Conservation (phyloP, 2,888 invertebrate genomes). For the Volucella inflata region DNA sequence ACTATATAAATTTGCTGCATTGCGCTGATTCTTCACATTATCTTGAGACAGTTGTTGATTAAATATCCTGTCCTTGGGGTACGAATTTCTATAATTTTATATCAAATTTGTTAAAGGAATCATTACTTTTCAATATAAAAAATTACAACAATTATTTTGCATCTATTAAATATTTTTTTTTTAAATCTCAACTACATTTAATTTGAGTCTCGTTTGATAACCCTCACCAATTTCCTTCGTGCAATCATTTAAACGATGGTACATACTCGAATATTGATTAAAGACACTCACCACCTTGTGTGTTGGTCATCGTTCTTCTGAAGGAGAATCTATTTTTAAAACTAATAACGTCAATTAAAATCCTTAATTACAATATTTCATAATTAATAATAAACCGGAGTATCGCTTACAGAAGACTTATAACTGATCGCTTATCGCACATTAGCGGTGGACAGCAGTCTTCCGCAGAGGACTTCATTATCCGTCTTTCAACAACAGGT, state of each 20-base stretch:
- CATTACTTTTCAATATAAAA: too few relatives aligned
- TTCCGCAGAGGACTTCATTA: slow-evolving; percentile 36
- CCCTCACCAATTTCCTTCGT: slow-evolving; percentile 1
- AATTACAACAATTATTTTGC: too few relatives aligned
- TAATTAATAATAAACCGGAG: slow-evolving; percentile 47
- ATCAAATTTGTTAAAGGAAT: too few relatives aligned
- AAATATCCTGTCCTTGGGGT: too few relatives aligned
- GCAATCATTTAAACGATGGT: slow-evolving; percentile 31
- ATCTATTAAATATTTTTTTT: neutral
- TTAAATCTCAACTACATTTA: slow-evolving; percentile 1
- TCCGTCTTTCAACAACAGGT: slow-evolving; percentile 10
- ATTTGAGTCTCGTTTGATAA: slow-evolving; percentile 13
- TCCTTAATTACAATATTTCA: slow-evolving; percentile 49
- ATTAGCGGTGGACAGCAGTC: slow-evolving; percentile 45
- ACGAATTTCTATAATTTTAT: too few relatives aligned
- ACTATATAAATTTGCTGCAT: too few relatives aligned
- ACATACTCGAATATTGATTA: slow-evolving; percentile 40
- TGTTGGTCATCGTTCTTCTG: neutral
- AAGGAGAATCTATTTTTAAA: slow-evolving; percentile 33
- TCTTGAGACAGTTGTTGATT: too few relatives aligned
- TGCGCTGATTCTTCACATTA: too few relatives aligned
- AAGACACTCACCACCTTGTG: slow-evolving; percentile 2
- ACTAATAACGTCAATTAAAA: slow-evolving; percentile 60
- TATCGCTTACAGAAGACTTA: slow-evolving; percentile 43
- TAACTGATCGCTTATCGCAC: slow-evolving; percentile 59